Base-by-base conservation (phyloP, 2,888 invertebrate genomes). In the Dolomedes plantarius region DNA sequence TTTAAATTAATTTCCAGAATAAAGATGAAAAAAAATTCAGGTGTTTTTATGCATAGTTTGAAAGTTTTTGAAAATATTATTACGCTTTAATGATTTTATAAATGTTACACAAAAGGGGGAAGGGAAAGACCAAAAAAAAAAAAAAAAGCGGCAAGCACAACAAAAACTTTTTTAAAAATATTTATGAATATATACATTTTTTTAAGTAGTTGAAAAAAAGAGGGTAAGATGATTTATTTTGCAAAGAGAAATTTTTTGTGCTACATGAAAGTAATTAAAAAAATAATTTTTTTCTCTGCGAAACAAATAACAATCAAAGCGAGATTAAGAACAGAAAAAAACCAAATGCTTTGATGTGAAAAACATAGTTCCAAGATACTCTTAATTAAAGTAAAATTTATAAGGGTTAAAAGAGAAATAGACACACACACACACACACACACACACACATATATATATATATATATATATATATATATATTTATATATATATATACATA, bases 51-150 rank as follows among this genome's bases (percentile, higher is more conserved):
- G 46, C 7, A 16, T 46, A 46, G 16, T 7, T 28, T 0, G 6
- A 19, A 16, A 31, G 1, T 65, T 65, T 65, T 65, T 13, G 11
- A 65, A 65, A 65, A 65, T 65, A 65, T 65, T 11, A 13, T 65
- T 31, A 31, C n/a, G 5, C 65, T 31, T 23, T 65, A 65, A 65
- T 29, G 65, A 65, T 65, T 65, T 65, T 65, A 65, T 65, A 65
- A 65, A 65, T 16, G 31, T 65, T 65, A 23, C 23, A n/a, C 23
- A 23, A 23, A 11, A 23, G 5, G 23, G 56, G 56, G 56, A 65
- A 16, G 31, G 2, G 29, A 65, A 28, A 13, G 6, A n/a, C 29
- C n/a, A 3, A 31, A 65, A 65, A 29, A 16, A 5, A 65, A 5
- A 28, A 31, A 31, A 16, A 56, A 56, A 56, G 16, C 2, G 56